Percentiles rank a stretch among this genome's conserved stretches.
Evolutionary conservation across 2,888 invertebrate species (phyloP).

Genomic region (Stenoptilia bipunctidactyla): DNA sequence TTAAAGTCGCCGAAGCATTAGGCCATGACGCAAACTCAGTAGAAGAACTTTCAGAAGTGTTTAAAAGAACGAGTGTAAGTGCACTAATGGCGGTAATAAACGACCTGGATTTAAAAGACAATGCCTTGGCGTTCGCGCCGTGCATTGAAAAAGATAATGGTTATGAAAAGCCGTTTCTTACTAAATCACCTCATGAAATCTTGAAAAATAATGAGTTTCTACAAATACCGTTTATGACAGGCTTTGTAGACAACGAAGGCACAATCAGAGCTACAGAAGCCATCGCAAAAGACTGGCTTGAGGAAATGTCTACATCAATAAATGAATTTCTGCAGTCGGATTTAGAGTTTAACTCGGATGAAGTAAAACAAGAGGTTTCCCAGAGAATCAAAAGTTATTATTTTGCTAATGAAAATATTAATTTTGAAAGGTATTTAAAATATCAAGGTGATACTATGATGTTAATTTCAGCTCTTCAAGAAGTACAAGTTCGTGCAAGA

Average conservation of each 20-base stretch:
- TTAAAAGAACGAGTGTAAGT: constrained; percentile 35
- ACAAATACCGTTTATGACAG: constrained; percentile 45
- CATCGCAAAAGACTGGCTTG: constrained; percentile 34
- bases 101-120: constrained; percentile 45
- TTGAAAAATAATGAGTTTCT: constrained; percentile 30
- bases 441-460: constrained; percentile 58
- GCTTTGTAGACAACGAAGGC: constrained; percentile 53
- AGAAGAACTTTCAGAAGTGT: constrained; percentile 34
- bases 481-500: constrained; percentile 30
- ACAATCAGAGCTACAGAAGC: constrained; percentile 43
- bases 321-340: constrained; percentile 45
- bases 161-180: constrained; percentile 30
- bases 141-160: constrained; percentile 42
- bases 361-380: constrained; percentile 23
- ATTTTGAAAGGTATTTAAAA: constrained; percentile 27
- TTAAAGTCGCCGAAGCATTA: constrained; percentile 43
- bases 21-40: constrained; percentile 36
- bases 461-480: constrained; percentile 42
- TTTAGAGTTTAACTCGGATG: constrained; percentile 30
- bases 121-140: constrained; percentile 50
- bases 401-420: constrained; percentile 27
- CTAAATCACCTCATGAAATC: constrained; percentile 37
- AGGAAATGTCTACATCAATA: constrained; percentile 41
- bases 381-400: constrained; percentile 34
- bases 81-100: constrained; percentile 50